Percentiles rank a stretch among this genome's conserved stretches.
Conservation (phyloP, 2,797 vertebrate genomes). For the Sebastes jordani region DNA sequence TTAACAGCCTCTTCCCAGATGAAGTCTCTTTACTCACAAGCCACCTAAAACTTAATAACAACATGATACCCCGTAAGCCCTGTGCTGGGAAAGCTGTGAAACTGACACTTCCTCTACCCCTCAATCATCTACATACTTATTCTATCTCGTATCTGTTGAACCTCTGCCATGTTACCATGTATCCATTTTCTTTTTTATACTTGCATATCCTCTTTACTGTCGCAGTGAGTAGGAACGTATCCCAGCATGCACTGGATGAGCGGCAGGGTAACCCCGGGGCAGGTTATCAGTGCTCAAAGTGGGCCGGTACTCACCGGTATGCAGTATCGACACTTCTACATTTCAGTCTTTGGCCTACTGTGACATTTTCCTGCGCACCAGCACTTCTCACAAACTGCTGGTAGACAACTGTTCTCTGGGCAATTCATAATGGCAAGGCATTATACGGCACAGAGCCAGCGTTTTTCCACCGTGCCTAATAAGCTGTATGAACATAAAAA, state of each 20-base stretch:
- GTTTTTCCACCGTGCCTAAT: too few relatives aligned
- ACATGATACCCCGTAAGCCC: not conserved
- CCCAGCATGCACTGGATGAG: not conserved
- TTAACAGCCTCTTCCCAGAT: not conserved
- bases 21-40: not conserved
- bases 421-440: too few relatives aligned
- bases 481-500: too few relatives aligned
- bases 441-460: too few relatives aligned
- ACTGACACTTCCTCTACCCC: not conserved
- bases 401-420: too few relatives aligned
- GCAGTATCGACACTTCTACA: too few relatives aligned
- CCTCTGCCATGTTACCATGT: not conserved
- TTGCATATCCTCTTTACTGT: not conserved
- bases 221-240: not conserved
- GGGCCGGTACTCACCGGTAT: too few relatives aligned
- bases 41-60: slow-evolving; percentile 3
- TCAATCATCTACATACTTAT: not conserved
- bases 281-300: not conserved
- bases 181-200: not conserved
- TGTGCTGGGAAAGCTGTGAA: not conserved
- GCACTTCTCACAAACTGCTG: too few relatives aligned
- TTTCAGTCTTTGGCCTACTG: too few relatives aligned
- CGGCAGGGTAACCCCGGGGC: not conserved
- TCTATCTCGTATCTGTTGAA: not conserved
- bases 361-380: too few relatives aligned